Evolutionary conservation across 2,797 vertebrate genomes (phyloP), one percentile per base, ranked within the genome.

Genomic region (Delichon dasypus): DNA sequence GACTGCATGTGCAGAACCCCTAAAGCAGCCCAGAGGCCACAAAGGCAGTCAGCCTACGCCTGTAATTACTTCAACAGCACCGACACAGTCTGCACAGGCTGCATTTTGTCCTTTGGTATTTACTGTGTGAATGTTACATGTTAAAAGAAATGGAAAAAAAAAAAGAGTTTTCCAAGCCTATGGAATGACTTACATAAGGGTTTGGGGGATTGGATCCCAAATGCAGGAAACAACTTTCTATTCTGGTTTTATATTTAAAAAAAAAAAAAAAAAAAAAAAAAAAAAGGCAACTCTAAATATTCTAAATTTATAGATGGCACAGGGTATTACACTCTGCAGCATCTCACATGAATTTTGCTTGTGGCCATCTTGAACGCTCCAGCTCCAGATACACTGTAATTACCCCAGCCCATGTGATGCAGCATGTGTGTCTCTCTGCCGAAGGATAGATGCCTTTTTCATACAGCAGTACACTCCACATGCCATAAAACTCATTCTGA

Each of bases 391-490:
- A 91, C n/a, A 10, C 93, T 94, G 80, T 96, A 97, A 97, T 98
- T 97, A 97, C 94, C 94, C 89, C 88, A 86, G 51, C 91, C 96
- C 96, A 96, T 86, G 96, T 97, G 97, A 96, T 97, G 91, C 51
- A 88, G 94, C 86, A 14, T 96, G 91, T 94, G 94, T 90, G 95
- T 97, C 86, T 94, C 93, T 84, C 95, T 96, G 95, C 95, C 82
- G 77, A 44, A 76, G 12, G 60, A 84, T 9, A 71, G 53, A 82
- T 27, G 26, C 64, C 67, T 91, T 94, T 85, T 96, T 95, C 80
- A 79, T 65, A 85, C 75, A 92, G 73, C 84, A 81, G 82, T 86
- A 67, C 68, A 79, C 36, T 91, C 90, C 73, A 66, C 26, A 3
- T 84, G 87, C 60, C 73, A 9, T 51, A 93, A 95, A 92, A 79